Conservation (phyloP, 2,113 vertebrate species). For the Centropristis striata region DNA sequence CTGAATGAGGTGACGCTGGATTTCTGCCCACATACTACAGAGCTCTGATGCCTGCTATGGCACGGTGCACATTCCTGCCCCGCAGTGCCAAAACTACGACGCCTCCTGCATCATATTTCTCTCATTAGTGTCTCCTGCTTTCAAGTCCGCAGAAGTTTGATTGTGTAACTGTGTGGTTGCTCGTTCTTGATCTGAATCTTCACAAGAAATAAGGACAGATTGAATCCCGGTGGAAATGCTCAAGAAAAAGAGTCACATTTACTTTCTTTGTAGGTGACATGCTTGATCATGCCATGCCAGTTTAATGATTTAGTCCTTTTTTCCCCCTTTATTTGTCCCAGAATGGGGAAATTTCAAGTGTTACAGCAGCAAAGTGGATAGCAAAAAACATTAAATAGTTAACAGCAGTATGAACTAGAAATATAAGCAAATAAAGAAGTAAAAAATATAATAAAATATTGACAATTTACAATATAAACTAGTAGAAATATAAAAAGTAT, state of each 20-base stretch:
- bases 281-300: not conserved
- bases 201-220: not conserved
- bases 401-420: too few species aligned
- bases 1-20: conserved; percentile 84
- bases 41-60: conserved; percentile 53
- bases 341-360: too few species aligned
- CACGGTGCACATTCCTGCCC: conserved; percentile 50
- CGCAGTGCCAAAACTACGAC: conserved; percentile 49
- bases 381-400: too few species aligned
- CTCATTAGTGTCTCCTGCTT: conserved; percentile 37
- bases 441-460: too few species aligned
- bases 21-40: conserved; percentile 71
- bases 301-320: not conserved
- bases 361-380: too few species aligned
- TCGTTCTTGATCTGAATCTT: not conserved
- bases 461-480: too few species aligned
- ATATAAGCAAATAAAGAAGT: too few species aligned
- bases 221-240: not conserved
- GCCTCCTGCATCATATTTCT: conserved; percentile 50
- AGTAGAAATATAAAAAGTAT: too few species aligned
- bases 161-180: conserved; percentile 30
- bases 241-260: not conserved
- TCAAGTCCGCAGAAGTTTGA: conserved; percentile 1
- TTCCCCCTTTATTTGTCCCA: too few species aligned
- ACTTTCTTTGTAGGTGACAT: not conserved